Evolutionary conservation across 2,113 vertebrate genomes (phyloP).

Genomic region (Todiramphus saurophagus): DNA sequence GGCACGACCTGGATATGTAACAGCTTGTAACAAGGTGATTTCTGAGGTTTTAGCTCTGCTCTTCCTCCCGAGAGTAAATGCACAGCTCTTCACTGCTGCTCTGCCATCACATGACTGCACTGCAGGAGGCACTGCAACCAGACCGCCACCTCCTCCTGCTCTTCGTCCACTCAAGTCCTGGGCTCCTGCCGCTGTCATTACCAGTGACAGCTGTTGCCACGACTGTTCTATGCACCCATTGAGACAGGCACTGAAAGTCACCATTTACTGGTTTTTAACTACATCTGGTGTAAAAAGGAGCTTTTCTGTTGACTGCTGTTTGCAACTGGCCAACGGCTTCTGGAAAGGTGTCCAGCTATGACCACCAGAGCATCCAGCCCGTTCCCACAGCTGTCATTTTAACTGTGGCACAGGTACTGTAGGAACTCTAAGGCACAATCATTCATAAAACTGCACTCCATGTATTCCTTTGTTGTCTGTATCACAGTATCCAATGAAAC

Average conservation of each 20-base stretch:
- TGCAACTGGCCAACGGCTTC: not conserved
- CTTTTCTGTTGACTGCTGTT: not conserved
- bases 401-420: not conserved
- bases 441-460: not conserved
- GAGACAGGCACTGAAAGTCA: not conserved
- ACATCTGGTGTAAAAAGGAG: not conserved
- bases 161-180: not conserved
- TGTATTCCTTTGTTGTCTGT: not conserved
- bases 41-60: not conserved
- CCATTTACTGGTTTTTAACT: not conserved
- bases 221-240: not conserved
- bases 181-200: not conserved
- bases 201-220: not conserved
- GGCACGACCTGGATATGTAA: not conserved
- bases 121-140: not conserved
- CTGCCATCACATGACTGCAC: too few relatives aligned
- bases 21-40: fast-evolving
- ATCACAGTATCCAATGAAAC: not conserved
- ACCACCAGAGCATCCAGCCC: not conserved
- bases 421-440: not conserved
- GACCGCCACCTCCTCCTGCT: not conserved
- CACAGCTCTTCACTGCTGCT: not conserved
- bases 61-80: not conserved
- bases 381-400: not conserved
- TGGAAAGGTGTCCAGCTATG: not conserved